Evolutionary conservation across 2,888 invertebrate genomes (phyloP), one percentile per base, ranked within the genome.

Genomic region (Bugula neritina): DNA sequence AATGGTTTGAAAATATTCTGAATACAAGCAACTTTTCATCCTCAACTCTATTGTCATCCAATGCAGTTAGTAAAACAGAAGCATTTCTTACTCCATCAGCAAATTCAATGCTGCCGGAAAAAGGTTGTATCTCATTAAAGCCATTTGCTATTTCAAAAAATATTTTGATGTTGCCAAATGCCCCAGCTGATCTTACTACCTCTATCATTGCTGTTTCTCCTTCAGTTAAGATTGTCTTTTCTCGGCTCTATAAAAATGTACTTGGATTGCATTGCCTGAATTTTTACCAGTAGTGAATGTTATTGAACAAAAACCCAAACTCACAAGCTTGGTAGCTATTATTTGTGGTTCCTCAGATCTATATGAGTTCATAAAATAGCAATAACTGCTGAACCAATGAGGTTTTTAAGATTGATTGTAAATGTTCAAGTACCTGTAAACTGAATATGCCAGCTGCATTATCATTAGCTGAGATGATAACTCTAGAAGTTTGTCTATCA

Each of bases 391-490:
- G n/a, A n/a, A n/a, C n/a, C n/a, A n/a, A n/a, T n/a, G n/a, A n/a
- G n/a, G n/a, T n/a, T n/a, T n/a, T n/a, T n/a, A n/a, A n/a, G n/a
- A n/a, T n/a, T n/a, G n/a, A n/a, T n/a, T n/a, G n/a, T n/a, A n/a
- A n/a, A n/a, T n/a, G n/a, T 25, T 58, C 27, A 17, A 3, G n/a
- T 63, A 77, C 75, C 31, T 71, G 29, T 70, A 83, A 79, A 27
- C 78, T 76, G 72, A 82, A 83, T 0, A 80, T 76, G 63, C 83
- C 83, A 75, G 78, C 82, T 1, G 81, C 82, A 76, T 82, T 80
- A 77, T 83, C 82, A 75, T 79, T 83, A 71, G 82, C 81, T 21
- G 73, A 69, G 1, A 83, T 79, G 35, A 76, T 80, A 5, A 83
- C 78, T 0, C 73, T 74, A 0, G 79, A 77, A 1, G 74, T 72